Evolutionary conservation across 2,888 invertebrate genomes (phyloP).

Genomic region (Meiosimyza platycephala): DNA sequence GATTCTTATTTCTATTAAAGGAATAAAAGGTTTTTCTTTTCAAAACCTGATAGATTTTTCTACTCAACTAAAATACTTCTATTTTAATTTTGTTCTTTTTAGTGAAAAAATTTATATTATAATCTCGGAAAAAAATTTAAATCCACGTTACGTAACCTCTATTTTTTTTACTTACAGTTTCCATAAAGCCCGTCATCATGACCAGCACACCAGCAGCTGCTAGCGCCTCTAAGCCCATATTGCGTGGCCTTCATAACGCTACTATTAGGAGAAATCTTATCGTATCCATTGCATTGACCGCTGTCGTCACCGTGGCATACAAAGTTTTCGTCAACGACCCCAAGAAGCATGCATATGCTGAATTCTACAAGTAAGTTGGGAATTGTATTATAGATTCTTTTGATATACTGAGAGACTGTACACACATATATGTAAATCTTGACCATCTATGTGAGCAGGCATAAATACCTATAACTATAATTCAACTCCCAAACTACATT

Average conservation of each 20-base stretch:
- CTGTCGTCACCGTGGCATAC: constrained; percentile 65
- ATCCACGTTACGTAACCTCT: constrained; percentile 45
- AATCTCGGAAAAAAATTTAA: background rate
- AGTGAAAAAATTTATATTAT: background rate
- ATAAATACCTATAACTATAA: background rate
- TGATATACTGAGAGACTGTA: background rate
- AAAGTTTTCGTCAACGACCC: constrained; percentile 70
- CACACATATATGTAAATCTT: no score
- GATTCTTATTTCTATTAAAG: background rate
- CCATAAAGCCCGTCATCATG: constrained; percentile 50
- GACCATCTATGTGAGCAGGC: background rate
- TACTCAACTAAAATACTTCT: no score
- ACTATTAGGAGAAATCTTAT: constrained; percentile 73
- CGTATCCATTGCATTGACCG: constrained; percentile 67
- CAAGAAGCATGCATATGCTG: constrained; percentile 73
- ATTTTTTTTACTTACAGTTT: constrained; percentile 1
- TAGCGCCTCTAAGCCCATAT: constrained; percentile 71
- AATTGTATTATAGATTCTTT: background rate
- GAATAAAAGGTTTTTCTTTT: no score
- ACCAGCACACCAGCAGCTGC: constrained; percentile 60
- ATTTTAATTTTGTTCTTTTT: no score
- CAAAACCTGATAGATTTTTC: no score
- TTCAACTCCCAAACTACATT: no score
- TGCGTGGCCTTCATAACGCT: constrained; percentile 76
- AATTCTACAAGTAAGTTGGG: constrained; percentile 79